A percentile compares a stretch with the other conserved stretches of the same genome.
Evolutionary conservation across 2,888 invertebrate genomes (phyloP).

Genomic region (Andrena trimmerana): DNA sequence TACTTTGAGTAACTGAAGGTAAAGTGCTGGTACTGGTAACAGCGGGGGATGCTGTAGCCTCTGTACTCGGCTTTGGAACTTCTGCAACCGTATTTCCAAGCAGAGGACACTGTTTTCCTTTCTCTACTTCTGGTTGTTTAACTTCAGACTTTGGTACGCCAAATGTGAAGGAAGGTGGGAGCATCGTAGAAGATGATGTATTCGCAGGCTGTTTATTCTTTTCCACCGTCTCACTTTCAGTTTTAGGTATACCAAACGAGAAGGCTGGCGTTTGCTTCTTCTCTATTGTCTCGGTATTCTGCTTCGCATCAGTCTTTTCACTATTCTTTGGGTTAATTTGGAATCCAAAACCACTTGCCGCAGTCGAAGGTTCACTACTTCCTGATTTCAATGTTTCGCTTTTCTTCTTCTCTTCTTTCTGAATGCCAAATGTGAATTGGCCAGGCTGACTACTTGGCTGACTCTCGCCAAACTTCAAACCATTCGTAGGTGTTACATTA

Average conservation of each 20-base stretch:
- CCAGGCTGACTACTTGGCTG: constrained; percentile 37
- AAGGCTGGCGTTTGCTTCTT: constrained; percentile 59
- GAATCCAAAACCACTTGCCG: constrained; percentile 50
- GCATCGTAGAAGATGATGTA: constrained; percentile 23
- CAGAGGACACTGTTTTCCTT: constrained; percentile 35
- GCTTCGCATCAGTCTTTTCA: constrained; percentile 53
- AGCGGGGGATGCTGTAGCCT: constrained; percentile 30
- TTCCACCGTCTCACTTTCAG: constrained; percentile 27
- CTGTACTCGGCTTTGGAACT: constrained; percentile 34
- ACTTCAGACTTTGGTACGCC: constrained; percentile 64
- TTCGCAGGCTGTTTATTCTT: constrained; percentile 49
- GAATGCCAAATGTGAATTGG: constrained; percentile 70
- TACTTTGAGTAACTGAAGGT: constrained; percentile 31
- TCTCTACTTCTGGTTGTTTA: constrained; percentile 28
- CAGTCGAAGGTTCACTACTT: constrained; percentile 31
- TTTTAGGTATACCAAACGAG: constrained; percentile 78
- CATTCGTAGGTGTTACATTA: constrained; percentile 68
- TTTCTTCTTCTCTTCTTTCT: constrained; percentile 54
- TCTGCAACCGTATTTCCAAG: constrained; percentile 53
- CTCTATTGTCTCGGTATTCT: constrained; percentile 43
- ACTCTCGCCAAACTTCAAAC: constrained; percentile 83
- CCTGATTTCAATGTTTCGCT: constrained; percentile 46
- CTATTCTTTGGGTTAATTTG: constrained; percentile 51
- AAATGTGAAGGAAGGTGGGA: constrained; percentile 76
- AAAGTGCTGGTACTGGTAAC: constrained; percentile 26